phyloP scores from a whole-genome alignment of 1,140 invertebrate species.

The Cydia strobilella region DNA sequence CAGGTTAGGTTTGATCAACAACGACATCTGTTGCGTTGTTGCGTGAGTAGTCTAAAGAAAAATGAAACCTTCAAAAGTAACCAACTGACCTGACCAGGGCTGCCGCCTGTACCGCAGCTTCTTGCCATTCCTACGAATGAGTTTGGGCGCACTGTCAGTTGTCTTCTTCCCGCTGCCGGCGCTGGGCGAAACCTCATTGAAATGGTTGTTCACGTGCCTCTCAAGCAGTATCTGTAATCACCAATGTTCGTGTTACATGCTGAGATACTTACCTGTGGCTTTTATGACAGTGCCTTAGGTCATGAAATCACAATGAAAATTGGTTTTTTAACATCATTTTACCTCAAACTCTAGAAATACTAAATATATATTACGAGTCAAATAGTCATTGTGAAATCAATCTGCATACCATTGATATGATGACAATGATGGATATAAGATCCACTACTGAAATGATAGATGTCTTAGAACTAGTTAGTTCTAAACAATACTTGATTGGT shows the following conservation, averaged over 20 bases:
- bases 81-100: slow-evolving; percentile 88
- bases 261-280: neutral
- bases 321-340: neutral
- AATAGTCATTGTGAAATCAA: slow-evolving; percentile 4
- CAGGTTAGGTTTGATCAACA: too few species aligned
- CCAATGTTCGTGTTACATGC: slow-evolving; percentile 33
- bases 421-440: slow-evolving; percentile 1
- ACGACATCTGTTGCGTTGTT: neutral
- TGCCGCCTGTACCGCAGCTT: slow-evolving; percentile 90
- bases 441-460: neutral
- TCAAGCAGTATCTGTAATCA: slow-evolving; percentile 88
- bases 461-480: slow-evolving; percentile 36
- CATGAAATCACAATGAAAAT: neutral
- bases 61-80: slow-evolving; percentile 33
- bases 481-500: slow-evolving; percentile 57
- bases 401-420: neutral
- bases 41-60: neutral
- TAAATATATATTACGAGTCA: neutral
- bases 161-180: slow-evolving; percentile 82
- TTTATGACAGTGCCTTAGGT: neutral
- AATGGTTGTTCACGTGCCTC: slow-evolving; percentile 96
- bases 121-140: slow-evolving; percentile 92
- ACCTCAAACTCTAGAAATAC: neutral
- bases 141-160: slow-evolving; percentile 84
- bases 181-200: slow-evolving; percentile 83